These are phyloP conservation scores for cattle (Bos taurus) DNA, from an alignment of 2,113 vertebrate genomes.

Conservation along the genomic window ARS-UCD2.0 NC_037329.1:74595501-74596000, in stretches of 20 bases:
- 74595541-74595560: neutral
- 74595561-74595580: neutral
- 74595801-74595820: neutral
- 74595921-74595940: neutral
- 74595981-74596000: neutral
- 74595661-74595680: neutral
- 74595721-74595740: neutral
- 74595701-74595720: neutral
- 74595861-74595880: neutral
- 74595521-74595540: neutral
- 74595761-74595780: neutral
- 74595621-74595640: neutral
- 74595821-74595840: neutral
- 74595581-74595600: neutral
- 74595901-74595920: neutral
- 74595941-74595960: neutral
- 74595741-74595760: neutral
- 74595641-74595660: neutral
- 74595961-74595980: neutral
- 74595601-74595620: neutral
- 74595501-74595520: neutral
- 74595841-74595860: neutral
- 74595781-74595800: conserved; percentile 18
- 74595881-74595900: neutral
- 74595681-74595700: neutral